A percentile compares a stretch with the other conserved stretches of the same genome.
Conservation (phyloP, 2,888 invertebrate species). For the Pandemis corylana region DNA sequence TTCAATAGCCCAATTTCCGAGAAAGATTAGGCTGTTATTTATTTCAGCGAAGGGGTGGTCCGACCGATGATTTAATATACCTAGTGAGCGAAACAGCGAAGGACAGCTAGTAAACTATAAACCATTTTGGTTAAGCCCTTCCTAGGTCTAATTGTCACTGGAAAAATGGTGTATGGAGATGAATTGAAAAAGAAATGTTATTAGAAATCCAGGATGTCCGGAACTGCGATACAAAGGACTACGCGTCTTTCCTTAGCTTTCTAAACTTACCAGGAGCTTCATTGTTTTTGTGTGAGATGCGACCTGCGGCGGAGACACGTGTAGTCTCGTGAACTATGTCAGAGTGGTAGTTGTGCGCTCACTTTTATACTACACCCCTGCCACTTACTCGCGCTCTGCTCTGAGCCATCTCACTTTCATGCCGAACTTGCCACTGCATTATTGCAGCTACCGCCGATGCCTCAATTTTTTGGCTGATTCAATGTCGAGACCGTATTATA, state of each 20-base stretch:
- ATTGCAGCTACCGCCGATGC: constrained; percentile 55
- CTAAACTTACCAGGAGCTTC: constrained; percentile 80
- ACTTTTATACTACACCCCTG: constrained; percentile 84
- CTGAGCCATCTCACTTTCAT: constrained; percentile 80
- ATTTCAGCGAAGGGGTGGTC: no score
- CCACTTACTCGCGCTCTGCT: constrained; percentile 71
- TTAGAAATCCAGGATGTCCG: constrained; percentile 9
- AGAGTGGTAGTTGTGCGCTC: constrained; percentile 78
- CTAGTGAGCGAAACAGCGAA: no score
- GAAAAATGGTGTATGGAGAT: background rate
- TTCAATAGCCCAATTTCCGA: no score
- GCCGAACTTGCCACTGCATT: constrained; percentile 68
- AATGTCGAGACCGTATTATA: constrained; percentile 9
- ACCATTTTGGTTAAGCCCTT: background rate
- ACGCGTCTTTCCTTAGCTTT: constrained; percentile 47
- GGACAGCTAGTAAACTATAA: background rate
- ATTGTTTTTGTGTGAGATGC: constrained; percentile 67
- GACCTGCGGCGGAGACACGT: constrained; percentile 74
- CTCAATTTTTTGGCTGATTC: constrained; percentile 19
- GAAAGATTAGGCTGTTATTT: no score
- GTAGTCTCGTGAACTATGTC: constrained; percentile 79
- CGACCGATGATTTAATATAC: no score
- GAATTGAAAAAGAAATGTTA: background rate
- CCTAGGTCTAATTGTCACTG: background rate
- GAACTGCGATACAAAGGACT: background rate